Conservation (phyloP, 2,113 vertebrate genomes). For the Cardinalis cardinalis region DNA sequence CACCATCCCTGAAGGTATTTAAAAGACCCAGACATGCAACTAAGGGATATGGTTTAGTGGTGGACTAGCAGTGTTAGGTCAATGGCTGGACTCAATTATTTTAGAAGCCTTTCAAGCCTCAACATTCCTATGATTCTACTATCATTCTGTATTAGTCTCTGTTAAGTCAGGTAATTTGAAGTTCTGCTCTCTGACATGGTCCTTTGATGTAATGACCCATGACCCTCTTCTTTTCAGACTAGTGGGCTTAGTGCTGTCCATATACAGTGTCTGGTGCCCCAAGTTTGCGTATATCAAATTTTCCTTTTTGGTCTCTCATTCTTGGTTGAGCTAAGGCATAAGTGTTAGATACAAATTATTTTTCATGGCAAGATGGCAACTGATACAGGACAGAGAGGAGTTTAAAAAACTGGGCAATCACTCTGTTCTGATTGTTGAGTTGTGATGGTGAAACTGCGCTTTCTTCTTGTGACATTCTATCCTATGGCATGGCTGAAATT, state of each 20-base stretch:
- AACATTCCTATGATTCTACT: background rate
- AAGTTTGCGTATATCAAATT: background rate
- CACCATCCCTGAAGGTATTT: background rate
- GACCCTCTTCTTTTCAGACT: background rate
- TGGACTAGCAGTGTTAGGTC: background rate
- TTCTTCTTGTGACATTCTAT: background rate
- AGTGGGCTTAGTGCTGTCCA: background rate
- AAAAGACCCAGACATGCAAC: background rate
- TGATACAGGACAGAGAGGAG: background rate
- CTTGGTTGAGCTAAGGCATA: background rate
- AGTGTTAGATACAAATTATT: background rate
- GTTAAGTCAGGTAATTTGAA: background rate
- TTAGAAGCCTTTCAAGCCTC: background rate
- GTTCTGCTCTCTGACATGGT: background rate
- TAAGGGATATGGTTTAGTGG: background rate
- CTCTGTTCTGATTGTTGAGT: background rate
- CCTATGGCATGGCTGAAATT: background rate
- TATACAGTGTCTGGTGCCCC: rapidly evolving
- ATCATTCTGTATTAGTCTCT: background rate
- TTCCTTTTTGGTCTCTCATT: background rate
- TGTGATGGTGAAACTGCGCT: background rate
- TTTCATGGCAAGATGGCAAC: background rate
- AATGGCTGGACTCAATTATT: background rate
- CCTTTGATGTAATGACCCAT: background rate
- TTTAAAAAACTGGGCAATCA: background rate